These are phyloP conservation scores for Parapsyche elsis DNA, from an alignment of 1,140 invertebrate species.

Conservation along the genomic window DNA sequence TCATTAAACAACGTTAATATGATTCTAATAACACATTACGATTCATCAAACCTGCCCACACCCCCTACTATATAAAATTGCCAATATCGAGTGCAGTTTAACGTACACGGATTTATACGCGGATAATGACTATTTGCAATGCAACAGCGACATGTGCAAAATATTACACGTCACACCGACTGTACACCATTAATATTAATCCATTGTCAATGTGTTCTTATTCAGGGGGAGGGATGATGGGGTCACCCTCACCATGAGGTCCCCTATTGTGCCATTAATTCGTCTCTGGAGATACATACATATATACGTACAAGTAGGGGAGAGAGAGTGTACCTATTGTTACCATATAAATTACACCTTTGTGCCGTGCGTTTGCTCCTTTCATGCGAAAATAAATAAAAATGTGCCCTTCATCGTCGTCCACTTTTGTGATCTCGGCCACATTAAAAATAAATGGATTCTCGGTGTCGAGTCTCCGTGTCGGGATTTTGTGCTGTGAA, in stretches of 20 bases:
- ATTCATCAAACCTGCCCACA: too few relatives aligned
- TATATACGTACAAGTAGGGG: too few relatives aligned
- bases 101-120: too few relatives aligned
- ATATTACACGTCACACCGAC: conserved; percentile 18
- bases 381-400: conserved; percentile 55
- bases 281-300: conserved; percentile 51
- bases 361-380: conserved; percentile 49
- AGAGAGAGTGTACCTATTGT: conserved; percentile 43
- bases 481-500: neutral
- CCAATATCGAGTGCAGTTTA: too few relatives aligned
- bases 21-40: too few relatives aligned
- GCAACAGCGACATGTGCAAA: conserved; percentile 31
- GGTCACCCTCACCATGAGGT: neutral
- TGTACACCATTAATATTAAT: conserved; percentile 41
- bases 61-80: too few relatives aligned
- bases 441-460: conserved; percentile 54
- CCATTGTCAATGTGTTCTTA: conserved; percentile 30
- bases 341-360: conserved; percentile 56
- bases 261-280: conserved; percentile 53
- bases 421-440: too few relatives aligned
- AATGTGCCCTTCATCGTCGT: conserved; percentile 27
- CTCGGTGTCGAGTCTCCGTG: neutral
- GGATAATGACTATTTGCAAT: neutral
- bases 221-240: neutral
- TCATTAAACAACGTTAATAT: too few relatives aligned